Percentiles rank a stretch among this genome's conserved stretches.
Evolutionary conservation across 2,797 vertebrate species (phyloP).

Genomic region (Arrhamphus sclerolepis): DNA sequence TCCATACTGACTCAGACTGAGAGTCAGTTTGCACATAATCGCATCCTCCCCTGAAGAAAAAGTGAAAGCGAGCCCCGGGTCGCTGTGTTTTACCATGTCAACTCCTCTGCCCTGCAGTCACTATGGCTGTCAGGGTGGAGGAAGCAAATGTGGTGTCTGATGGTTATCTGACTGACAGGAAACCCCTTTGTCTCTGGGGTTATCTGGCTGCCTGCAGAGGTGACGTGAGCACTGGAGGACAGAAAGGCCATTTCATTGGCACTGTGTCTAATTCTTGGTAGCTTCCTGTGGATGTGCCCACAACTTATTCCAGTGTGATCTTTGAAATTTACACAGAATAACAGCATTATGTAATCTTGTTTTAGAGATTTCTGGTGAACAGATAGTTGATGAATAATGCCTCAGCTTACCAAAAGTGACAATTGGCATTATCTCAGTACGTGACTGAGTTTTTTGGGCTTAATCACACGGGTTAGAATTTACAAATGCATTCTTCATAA

Average conservation of each 20-base stretch:
- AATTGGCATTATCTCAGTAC: not conserved
- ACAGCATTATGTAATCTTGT: not conserved
- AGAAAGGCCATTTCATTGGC: slow-evolving; percentile 28
- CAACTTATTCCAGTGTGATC: not conserved
- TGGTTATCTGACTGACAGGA: slow-evolving; percentile 74
- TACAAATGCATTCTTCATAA: not conserved
- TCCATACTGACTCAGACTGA: slow-evolving; percentile 18
- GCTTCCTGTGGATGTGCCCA: slow-evolving; percentile 28
- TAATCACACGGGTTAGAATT: slow-evolving; percentile 11
- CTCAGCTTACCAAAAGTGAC: not conserved
- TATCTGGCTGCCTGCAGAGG: slow-evolving; percentile 66
- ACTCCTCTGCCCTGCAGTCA: slow-evolving; percentile 34
- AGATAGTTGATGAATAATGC: not conserved
- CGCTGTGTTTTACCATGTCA: slow-evolving; percentile 18
- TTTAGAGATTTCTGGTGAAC: slow-evolving; percentile 1
- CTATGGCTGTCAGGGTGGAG: slow-evolving; percentile 37
- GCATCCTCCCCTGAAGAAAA: slow-evolving; percentile 24
- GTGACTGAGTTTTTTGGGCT: not conserved
- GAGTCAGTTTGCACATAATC: slow-evolving; percentile 40
- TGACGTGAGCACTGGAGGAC: slow-evolving; percentile 43
- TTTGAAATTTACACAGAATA: slow-evolving; percentile 5
- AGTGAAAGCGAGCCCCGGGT: slow-evolving; percentile 46
- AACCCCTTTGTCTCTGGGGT: slow-evolving; percentile 69
- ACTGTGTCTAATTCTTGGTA: slow-evolving; percentile 16
- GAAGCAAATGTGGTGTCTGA: slow-evolving; percentile 62